Conservation (phyloP, 2,888 invertebrate genomes). For the Tachystola acroxantha region DNA sequence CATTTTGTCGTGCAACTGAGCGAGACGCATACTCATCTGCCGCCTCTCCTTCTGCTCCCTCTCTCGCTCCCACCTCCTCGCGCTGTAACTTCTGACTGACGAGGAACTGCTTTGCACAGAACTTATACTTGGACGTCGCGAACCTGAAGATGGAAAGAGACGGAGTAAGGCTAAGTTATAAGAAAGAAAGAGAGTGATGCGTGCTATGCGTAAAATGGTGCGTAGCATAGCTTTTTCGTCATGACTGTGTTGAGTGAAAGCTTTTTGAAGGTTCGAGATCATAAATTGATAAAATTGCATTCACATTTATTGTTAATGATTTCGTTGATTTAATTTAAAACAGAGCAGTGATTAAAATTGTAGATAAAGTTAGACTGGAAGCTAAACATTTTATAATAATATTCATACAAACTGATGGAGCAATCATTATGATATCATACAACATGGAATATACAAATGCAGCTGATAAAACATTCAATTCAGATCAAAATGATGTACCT, state of each 20-base stretch:
- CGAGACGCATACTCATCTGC: constrained; percentile 87
- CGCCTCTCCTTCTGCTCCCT: constrained; percentile 89
- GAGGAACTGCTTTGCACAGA: constrained; percentile 91
- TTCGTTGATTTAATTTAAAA: neutral
- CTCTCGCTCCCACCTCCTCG: constrained; percentile 88
- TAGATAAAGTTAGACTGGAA: neutral
- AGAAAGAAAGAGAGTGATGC: constrained; percentile 9
- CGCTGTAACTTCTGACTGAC: constrained; percentile 89
- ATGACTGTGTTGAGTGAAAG: constrained; percentile 4
- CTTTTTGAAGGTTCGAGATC: neutral
- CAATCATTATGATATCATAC: neutral
- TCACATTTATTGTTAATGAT: neutral
- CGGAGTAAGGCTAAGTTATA: neutral
- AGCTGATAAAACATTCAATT: neutral
- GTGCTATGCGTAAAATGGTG: constrained; percentile 19
- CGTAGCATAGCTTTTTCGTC: constrained; percentile 11
- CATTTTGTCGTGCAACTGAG: constrained; percentile 82
- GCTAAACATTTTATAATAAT: neutral
- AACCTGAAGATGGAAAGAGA: constrained; percentile 77
- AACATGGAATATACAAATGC: neutral
- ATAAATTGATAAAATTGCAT: neutral
- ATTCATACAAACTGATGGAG: neutral
- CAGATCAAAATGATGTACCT: too few relatives aligned
- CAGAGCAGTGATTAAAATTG: neutral
- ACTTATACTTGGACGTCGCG: constrained; percentile 91